Conservation (phyloP, 2,113 vertebrate genomes). For the Zonotrichia leucophrys region DNA sequence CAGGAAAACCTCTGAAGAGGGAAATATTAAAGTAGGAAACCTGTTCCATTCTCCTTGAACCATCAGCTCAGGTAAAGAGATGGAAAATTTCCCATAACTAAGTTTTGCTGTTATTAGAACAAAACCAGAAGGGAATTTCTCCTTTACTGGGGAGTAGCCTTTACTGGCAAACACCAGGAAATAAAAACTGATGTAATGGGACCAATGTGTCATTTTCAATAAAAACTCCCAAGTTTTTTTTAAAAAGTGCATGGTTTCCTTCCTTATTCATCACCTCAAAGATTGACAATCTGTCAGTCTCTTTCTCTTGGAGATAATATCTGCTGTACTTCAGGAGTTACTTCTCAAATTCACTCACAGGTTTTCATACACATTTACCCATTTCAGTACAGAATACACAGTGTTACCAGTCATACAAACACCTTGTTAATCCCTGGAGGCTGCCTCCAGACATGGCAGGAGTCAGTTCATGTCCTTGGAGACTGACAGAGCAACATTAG, state of each 20-base stretch:
- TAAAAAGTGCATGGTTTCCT: not conserved
- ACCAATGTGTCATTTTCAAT: not conserved
- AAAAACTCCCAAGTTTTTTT: not conserved
- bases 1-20: not conserved
- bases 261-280: not conserved
- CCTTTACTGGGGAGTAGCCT: not conserved
- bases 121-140: not conserved
- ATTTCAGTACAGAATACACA: not conserved
- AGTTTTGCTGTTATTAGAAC: not conserved
- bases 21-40: not conserved
- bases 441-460: not conserved
- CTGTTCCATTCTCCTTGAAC: not conserved
- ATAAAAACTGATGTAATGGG: not conserved
- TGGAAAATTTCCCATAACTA: not conserved
- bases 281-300: not conserved
- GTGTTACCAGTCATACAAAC: not conserved
- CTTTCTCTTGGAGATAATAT: not conserved
- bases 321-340: not conserved
- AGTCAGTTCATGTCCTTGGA: not conserved
- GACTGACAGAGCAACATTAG: not conserved
- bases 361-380: not conserved
- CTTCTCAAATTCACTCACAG: not conserved
- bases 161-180: not conserved
- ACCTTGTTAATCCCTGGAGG: not conserved
- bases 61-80: not conserved